Evolutionary conservation across 1,140 invertebrate genomes (phyloP), one percentile per base, ranked within the genome.

Genomic region (Caerostris darwini): DNA sequence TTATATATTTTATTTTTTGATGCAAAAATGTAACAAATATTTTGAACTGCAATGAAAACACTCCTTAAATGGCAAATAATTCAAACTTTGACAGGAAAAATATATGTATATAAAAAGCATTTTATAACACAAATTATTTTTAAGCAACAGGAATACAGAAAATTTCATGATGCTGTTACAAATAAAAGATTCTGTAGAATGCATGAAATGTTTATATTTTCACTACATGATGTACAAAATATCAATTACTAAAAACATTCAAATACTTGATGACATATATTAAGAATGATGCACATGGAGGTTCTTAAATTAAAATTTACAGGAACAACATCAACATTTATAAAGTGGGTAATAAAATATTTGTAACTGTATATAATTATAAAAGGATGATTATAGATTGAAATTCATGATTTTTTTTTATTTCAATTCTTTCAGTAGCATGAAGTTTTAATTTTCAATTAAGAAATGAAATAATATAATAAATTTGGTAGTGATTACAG

Each of bases 271-370:
- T 71, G 69, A 34, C 12, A 34, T 4, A 50, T 34, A 50, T 50
- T 71, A 1, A 83, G 14, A 64, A 57, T 50, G 57, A 87, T 87
- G 85, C n/a, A 87, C 58, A 19, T 61, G 57, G 56, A 87, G 5
- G 14, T 14, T 87, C 64, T 59, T 17, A 64, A 61, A 56, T 87
- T 57, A 87, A 87, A 87, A 87, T 87, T 50, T 64, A 87, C 85
- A 87, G 61, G 85, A 87, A 50, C 19, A 87, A 87, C 85, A 87
- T 87, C 53, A 87, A 87, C 85, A 87, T 58, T 87, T 64, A 87
- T 61, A 87, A 87, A 87, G 85, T 87, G 64, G 85, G 59, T 87
- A 87, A 7, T 87, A 87, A 87, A 87, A 87, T 87, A 87, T 19
- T 87, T 85, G 82, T 17, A 85, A 85, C 82, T 85, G n/a, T 87